Conservation (phyloP, 2,797 vertebrate species). For the Lithobates sylvaticus region DNA sequence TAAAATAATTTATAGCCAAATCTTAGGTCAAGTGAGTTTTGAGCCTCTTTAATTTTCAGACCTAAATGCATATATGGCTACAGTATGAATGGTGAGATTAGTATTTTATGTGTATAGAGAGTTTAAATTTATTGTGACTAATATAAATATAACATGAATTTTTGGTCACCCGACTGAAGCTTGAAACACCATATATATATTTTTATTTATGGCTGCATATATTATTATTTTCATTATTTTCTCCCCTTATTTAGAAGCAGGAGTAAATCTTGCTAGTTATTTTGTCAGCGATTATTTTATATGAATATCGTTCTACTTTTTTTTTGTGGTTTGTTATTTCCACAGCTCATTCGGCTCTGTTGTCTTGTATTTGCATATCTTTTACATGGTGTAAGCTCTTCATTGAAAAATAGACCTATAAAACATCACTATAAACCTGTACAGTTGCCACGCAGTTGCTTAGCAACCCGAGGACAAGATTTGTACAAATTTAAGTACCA, state of each 20-base stretch:
- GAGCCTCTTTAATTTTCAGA: not conserved
- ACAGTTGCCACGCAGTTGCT: constrained; percentile 51
- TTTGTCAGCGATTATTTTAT: constrained; percentile 42
- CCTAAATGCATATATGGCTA: not conserved
- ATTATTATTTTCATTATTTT: constrained; percentile 47
- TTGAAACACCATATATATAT: constrained; percentile 9
- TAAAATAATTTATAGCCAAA: not conserved
- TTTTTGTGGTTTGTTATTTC: constrained; percentile 31
- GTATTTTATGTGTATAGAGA: constrained; percentile 10
- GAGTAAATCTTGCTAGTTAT: constrained; percentile 48
- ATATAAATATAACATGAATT: constrained; percentile 14
- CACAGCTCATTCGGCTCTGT: constrained; percentile 16
- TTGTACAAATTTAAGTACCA: constrained; percentile 51
- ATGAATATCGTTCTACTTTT: constrained; percentile 46
- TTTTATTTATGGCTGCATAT: constrained; percentile 20
- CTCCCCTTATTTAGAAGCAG: constrained; percentile 24
- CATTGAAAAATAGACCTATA: constrained; percentile 49
- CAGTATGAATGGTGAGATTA: not conserved
- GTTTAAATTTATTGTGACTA: constrained; percentile 23
- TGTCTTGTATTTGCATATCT: constrained; percentile 57
- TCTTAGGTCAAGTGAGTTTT: not conserved
- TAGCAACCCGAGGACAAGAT: constrained; percentile 53
- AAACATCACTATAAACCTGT: constrained; percentile 53
- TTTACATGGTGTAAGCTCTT: constrained; percentile 44
- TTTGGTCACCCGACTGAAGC: constrained; percentile 17